Evolutionary conservation across 2,113 vertebrate genomes (phyloP).

Genomic region (Micronisus gabar): DNA sequence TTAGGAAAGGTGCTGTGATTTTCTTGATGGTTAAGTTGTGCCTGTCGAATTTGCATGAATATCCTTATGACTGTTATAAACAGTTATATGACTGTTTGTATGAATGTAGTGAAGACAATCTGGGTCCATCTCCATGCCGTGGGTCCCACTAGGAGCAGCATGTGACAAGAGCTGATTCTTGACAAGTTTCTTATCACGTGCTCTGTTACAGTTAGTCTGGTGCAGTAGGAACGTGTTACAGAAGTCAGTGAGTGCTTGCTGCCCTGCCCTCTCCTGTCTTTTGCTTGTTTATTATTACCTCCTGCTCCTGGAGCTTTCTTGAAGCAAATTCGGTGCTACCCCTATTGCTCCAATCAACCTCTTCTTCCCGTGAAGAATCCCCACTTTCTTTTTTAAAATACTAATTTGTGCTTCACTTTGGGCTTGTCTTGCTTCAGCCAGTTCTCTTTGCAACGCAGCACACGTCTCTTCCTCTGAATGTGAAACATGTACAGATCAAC

Average conservation of each 20-base stretch:
- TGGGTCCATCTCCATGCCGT: not conserved
- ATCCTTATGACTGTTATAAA: not conserved
- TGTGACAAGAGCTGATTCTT: not conserved
- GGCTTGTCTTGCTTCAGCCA: not conserved
- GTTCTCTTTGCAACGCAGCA: not conserved
- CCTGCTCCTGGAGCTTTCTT: not conserved
- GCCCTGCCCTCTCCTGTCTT: not conserved
- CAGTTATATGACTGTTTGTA: not conserved
- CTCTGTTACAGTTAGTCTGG: not conserved
- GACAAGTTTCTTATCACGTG: not conserved
- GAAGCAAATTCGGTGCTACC: not conserved
- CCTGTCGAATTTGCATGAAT: not conserved
- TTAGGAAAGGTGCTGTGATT: not conserved
- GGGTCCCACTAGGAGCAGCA: not conserved
- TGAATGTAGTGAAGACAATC: not conserved
- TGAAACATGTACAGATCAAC: not conserved
- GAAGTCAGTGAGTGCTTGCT: not conserved
- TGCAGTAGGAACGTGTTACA: not conserved
- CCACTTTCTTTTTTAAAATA: not conserved
- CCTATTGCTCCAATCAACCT: not conserved
- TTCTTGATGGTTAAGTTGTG: not conserved
- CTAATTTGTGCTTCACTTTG: not conserved
- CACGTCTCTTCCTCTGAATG: not conserved
- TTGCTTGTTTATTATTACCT: not conserved
- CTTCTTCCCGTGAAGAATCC: not conserved